These are phyloP conservation scores for Calosoma granatense DNA, from an alignment of 1,140 invertebrate species.

Conservation along the genomic window DNA sequence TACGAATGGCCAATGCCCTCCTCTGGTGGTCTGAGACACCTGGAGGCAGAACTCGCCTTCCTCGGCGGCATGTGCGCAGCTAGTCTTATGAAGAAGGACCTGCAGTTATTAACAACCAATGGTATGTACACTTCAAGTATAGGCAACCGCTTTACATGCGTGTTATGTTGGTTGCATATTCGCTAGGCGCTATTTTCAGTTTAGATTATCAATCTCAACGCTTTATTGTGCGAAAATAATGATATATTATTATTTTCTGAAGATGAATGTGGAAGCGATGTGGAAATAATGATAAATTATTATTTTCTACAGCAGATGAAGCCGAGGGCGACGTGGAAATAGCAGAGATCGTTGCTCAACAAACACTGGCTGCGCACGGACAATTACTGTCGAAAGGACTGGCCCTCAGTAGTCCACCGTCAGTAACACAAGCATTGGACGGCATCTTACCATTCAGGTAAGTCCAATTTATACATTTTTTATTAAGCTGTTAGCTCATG, in stretches of 20 bases:
- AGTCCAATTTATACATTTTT: no score
- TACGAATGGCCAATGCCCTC: slow-evolving; percentile 66
- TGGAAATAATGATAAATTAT: no score
- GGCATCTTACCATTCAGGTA: slow-evolving; percentile 79
- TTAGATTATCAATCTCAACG: no score
- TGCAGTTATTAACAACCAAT: slow-evolving; percentile 57
- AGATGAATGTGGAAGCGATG: slow-evolving; percentile 10
- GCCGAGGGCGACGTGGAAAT: slow-evolving; percentile 58
- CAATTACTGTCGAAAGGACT: slow-evolving; percentile 78
- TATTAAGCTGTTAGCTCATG: no score
- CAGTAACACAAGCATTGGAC: slow-evolving; percentile 81
- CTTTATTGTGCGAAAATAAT: neutral
- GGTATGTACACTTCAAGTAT: no score
- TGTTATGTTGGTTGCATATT: no score
- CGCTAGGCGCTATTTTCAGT: no score
- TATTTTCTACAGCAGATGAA: slow-evolving; percentile 44
- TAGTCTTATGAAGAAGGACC: slow-evolving; percentile 78
- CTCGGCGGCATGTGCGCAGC: slow-evolving; percentile 83
- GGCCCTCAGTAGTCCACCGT: slow-evolving; percentile 75
- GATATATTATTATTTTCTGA: neutral
- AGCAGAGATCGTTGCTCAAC: slow-evolving; percentile 59
- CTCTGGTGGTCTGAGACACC: slow-evolving; percentile 48
- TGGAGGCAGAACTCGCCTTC: slow-evolving; percentile 87
- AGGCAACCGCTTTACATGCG: no score
- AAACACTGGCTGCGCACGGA: slow-evolving; percentile 63